A percentile compares a stretch with the other conserved stretches of the same genome.
Conservation (phyloP, 2,797 vertebrate species). For the Acipenser transmontanus region DNA sequence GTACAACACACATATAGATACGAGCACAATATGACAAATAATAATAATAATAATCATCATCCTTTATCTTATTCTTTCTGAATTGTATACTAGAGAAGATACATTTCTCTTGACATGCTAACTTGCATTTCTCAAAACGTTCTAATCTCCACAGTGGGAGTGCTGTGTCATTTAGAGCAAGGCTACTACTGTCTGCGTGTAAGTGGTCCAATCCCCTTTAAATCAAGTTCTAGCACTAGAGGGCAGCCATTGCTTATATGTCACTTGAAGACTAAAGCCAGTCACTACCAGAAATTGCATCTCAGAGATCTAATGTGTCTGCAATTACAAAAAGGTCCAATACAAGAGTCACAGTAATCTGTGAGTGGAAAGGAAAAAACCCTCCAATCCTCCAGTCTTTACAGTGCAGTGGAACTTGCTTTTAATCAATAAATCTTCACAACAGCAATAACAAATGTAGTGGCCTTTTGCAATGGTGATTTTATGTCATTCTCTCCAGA, state of each 20-base stretch:
- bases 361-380: not conserved
- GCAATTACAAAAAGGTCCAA: not conserved
- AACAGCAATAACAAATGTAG: no score
- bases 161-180: conserved; percentile 5
- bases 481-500: no score
- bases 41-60: no score
- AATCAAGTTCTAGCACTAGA: conserved; percentile 19
- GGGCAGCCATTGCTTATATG: conserved; percentile 25
- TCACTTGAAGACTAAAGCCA: not conserved
- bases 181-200: not conserved
- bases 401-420: no score
- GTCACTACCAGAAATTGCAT: not conserved
- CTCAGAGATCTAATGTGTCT: not conserved
- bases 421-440: no score
- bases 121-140: not conserved
- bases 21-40: no score
- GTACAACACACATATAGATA: no score
- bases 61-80: no score
- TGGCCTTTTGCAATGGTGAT: no score
- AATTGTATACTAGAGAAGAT: no score
- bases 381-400: no score
- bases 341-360: not conserved
- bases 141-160: conserved; percentile 9
- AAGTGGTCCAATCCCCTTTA: not conserved
- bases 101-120: conserved; percentile 9